Percentiles rank a stretch among this genome's conserved stretches.
These are phyloP conservation scores for Meiosimyza platycephala DNA, from an alignment of 2,888 invertebrate genomes.

Conservation along the genomic window DNA sequence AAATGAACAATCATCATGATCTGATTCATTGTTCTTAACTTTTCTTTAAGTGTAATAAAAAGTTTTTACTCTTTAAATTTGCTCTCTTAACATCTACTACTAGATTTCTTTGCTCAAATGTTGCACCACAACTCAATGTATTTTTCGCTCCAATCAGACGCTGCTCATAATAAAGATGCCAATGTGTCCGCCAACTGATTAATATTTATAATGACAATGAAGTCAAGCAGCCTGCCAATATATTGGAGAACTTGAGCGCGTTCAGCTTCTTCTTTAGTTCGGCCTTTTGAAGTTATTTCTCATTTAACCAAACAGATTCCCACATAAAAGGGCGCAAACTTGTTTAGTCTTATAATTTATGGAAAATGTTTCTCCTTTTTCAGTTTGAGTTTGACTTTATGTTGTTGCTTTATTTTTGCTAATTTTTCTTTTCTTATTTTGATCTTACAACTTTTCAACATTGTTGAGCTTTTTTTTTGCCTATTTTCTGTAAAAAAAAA, in stretches of 20 bases:
- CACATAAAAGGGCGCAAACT: slow-evolving; percentile 15
- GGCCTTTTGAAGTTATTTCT: background rate
- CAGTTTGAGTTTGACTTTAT: background rate
- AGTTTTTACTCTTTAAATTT: too few species aligned
- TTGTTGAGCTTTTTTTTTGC: background rate
- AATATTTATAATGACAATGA: slow-evolving; percentile 48
- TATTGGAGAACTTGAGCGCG: background rate
- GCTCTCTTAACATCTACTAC: too few species aligned
- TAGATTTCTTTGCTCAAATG: too few species aligned
- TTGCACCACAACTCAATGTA: too few species aligned
- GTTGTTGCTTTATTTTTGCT: background rate
- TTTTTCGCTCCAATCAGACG: too few species aligned
- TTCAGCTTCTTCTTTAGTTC: background rate
- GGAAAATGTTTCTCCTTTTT: slow-evolving; percentile 29
- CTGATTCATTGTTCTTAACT: too few species aligned
- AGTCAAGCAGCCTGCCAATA: background rate
- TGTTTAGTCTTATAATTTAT: slow-evolving; percentile 30
- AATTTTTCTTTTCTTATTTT: background rate
- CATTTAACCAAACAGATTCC: slow-evolving; percentile 9
- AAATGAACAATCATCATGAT: too few species aligned
- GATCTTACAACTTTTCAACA: background rate
- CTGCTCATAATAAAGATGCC: background rate
- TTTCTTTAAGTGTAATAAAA: too few species aligned
- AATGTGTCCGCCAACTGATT: slow-evolving; percentile 40
- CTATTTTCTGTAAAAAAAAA: slow-evolving; percentile 15